Conservation (phyloP, 30 jellyfish, hydroid and myxozoan species). For the Aurelia aurita region DNA sequence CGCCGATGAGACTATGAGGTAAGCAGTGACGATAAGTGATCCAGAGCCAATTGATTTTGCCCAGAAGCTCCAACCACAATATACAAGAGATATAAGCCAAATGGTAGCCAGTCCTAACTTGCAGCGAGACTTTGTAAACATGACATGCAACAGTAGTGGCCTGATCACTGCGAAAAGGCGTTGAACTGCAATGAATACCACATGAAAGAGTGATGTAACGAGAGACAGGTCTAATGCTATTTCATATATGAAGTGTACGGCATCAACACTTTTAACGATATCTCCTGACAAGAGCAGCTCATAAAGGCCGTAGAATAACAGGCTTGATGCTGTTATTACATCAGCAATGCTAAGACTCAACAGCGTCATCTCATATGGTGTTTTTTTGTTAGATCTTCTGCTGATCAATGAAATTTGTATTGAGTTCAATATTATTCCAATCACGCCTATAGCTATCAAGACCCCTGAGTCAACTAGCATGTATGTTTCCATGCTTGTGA, state of each 20-base stretch:
- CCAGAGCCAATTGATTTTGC: conserved; percentile 9
- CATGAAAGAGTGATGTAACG: conserved; percentile 39
- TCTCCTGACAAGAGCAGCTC: conserved; percentile 1
- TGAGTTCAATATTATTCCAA: conserved; percentile 10
- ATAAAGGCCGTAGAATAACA: conserved; percentile 21
- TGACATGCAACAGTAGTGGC: conserved; percentile 28
- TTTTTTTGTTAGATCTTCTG: conserved; percentile 8
- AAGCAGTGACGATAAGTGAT: conserved; percentile 15
- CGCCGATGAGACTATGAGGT: neutral
- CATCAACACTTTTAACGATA: neutral
- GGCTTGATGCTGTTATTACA: conserved; percentile 17
- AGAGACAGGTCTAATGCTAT: conserved; percentile 42
- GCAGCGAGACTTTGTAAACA: conserved; percentile 44
- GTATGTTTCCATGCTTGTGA: neutral
- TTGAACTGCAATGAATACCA: conserved; percentile 36
- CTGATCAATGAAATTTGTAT: conserved; percentile 15
- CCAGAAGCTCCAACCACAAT: conserved; percentile 36
- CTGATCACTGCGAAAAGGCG: conserved; percentile 40
- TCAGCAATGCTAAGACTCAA: conserved; percentile 40
- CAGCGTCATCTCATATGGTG: conserved; percentile 27
- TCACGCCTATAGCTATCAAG: conserved; percentile 12
- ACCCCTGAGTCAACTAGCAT: conserved; percentile 18
- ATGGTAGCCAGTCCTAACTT: conserved; percentile 13
- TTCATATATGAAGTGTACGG: conserved; percentile 12
- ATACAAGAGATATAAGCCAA: conserved; percentile 12